Base-by-base conservation (phyloP, 2,888 invertebrate species). In the Caenorhabditis imperialis region DNA sequence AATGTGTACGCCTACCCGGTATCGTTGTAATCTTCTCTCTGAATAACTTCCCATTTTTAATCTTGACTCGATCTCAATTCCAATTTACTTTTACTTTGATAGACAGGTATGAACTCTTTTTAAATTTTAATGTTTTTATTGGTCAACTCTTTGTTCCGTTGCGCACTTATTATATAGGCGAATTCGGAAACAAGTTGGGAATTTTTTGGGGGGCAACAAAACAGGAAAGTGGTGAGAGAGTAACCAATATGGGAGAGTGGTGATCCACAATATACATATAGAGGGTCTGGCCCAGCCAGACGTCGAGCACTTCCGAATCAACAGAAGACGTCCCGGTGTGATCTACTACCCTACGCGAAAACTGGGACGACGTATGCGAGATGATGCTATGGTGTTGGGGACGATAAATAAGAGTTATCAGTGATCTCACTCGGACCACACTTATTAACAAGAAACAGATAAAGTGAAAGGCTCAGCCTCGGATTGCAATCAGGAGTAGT, bases 251-350 rank as follows among this genome's bases (percentile, higher is more conserved):
- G 30, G 30, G 30, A 7, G 30, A 30, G 30, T 6, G 30, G 30
- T 30, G 30, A 30, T 67, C 57, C 67, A 57, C 51, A 67, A 67
- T 67, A 67, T 67, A 67, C 67, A 67, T 67, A 67, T 67, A 67
- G 44, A 67, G 67, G n/a, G n/a, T 67, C 57, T 67, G 67, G 67
- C 57, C 63, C 67, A 58, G 67, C 67, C 67, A 67, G 57, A 67
- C 67, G 6, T 30, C 10, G 6, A 30, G 30, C n/a, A n/a, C n/a
- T n/a, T 30, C 30, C 7, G 30, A 10, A 30, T 7, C 7, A 30
- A 30, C 6, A 30, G 30, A 30, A 30, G 30, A 30, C 30, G 30
- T 30, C 30, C 30, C 30, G 30, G 30, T 30, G 6, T 35, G 12
- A 22, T 25, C 8, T 48, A 22, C 67, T 67, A 57, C 55, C 48